phyloP scores from a whole-genome alignment of 2,888 invertebrate species.

The Reticulitermes lucifugus region DNA sequence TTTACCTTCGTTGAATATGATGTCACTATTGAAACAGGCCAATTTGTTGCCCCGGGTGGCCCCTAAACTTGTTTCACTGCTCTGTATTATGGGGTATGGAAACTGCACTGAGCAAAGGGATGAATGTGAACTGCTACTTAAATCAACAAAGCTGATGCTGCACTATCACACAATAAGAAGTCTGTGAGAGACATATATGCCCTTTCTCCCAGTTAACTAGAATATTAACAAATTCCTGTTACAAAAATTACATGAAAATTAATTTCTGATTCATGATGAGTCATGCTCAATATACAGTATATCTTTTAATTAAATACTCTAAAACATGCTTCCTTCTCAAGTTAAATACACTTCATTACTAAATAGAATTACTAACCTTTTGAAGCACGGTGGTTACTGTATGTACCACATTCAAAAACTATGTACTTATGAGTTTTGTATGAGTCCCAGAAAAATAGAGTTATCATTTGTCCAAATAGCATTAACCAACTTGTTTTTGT shows the following conservation, averaged over 20 bases:
- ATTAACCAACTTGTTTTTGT: too few species aligned
- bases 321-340: background rate
- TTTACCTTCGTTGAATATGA: background rate
- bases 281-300: background rate
- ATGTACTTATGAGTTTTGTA: too few species aligned
- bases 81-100: slow-evolving; percentile 11
- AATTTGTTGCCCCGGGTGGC: background rate
- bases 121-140: slow-evolving; percentile 17
- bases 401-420: too few species aligned
- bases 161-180: slow-evolving; percentile 3
- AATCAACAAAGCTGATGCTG: slow-evolving; percentile 30
- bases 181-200: background rate
- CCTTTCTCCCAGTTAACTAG: background rate
- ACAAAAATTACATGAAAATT: slow-evolving; percentile 2
- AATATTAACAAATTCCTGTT: background rate
- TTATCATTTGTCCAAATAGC: too few species aligned
- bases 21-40: background rate
- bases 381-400: too few species aligned
- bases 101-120: slow-evolving; percentile 34
- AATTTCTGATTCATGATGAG: slow-evolving; percentile 11
- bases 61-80: slow-evolving; percentile 25
- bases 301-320: background rate
- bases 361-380: too few species aligned
- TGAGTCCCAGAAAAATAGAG: too few species aligned
- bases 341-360: too few species aligned